Conservation (phyloP, 2,888 invertebrate species). For the Callyntrura guangdongensis region DNA sequence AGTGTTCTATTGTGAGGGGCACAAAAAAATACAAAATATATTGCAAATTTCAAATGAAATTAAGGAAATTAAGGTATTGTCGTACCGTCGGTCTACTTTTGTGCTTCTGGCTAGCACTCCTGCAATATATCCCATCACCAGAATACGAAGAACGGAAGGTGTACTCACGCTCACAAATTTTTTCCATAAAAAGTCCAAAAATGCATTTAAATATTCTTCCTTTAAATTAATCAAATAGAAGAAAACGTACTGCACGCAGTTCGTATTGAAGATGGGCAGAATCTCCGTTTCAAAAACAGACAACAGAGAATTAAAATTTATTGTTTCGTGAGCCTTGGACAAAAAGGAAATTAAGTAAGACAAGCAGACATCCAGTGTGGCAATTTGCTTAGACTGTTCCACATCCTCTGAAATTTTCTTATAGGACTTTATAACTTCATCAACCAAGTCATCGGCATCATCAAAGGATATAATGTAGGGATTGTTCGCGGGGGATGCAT, state of each 20-base stretch:
- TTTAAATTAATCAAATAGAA: constrained; percentile 92
- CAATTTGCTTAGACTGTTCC: constrained; percentile 64
- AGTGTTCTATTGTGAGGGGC: constrained; percentile 87
- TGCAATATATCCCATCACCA: constrained; percentile 91
- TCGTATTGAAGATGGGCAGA: constrained; percentile 93
- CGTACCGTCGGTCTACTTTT: constrained; percentile 89
- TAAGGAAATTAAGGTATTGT: background rate
- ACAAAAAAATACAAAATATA: constrained; percentile 71
- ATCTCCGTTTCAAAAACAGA: constrained; percentile 92
- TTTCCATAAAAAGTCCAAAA: constrained; percentile 91
- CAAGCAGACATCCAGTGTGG: constrained; percentile 55
- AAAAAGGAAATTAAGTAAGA: constrained; percentile 66
- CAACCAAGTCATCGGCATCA: constrained; percentile 86
- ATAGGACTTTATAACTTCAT: constrained; percentile 68
- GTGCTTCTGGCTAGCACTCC: constrained; percentile 91
- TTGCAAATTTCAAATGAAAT: background rate
- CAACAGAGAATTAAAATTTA: constrained; percentile 89
- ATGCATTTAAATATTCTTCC: constrained; percentile 88
- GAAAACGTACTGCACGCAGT: constrained; percentile 92
- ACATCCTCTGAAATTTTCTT: constrained; percentile 49
- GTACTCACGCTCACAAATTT: constrained; percentile 90
- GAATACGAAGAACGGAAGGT: constrained; percentile 89
- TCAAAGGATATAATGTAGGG: constrained; percentile 87
- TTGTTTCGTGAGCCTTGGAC: constrained; percentile 86
- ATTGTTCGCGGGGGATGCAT: constrained; percentile 86